Base-by-base conservation (phyloP, 1,140 invertebrate genomes). In the Acromyrmex charruanus region DNA sequence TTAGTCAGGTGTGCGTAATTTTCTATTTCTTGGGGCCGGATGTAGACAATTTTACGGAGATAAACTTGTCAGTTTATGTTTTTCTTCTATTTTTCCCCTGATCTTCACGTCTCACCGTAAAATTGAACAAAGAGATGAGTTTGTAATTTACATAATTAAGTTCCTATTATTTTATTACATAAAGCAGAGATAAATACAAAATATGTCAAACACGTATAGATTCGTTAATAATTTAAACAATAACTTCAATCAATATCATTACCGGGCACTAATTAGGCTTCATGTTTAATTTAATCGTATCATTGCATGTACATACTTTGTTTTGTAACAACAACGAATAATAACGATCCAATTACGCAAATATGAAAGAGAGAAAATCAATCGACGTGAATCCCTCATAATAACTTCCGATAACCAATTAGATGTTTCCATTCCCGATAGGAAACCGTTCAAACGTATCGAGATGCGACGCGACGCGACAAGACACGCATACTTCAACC, bases 1-100 rank as follows among this genome's bases (percentile, higher is more conserved):
- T 91, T 85, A 72, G 51, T 87, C 90, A 88, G 61, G 82, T 88
- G 86, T 88, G 44, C 69, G 49, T 92, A 92, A 92, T 92, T 89
- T 85, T 87, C 84, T 58, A 58, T 90, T 90, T 85, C 86, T 65
- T 55, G 51, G 18, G 10, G 18, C 55, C 44, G 88, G 31, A 69
- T 77, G 12, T 58, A 44, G 44, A 84, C 80, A 74, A 84, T 84
- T 84, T 79, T 44, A 49, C 55, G n/a, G 25, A 31, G 25, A 49
- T 31, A 51, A 55, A 51, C 18, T 75, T 31, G 80, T 74, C 39
- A 63, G 53, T 49, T 82, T 10, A 10, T 61, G 28, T 59, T 59
- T 35, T 74, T 49, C n/a, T 28, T n/a, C 39, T 12, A 28, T 61
- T 74, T 51, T 44, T 2, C 4, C 55, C 1, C 16, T 6, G 28